These are phyloP conservation scores for Enteromius treurensis DNA, from an alignment of 2,797 vertebrate genomes.

Conservation along the genomic window DNA sequence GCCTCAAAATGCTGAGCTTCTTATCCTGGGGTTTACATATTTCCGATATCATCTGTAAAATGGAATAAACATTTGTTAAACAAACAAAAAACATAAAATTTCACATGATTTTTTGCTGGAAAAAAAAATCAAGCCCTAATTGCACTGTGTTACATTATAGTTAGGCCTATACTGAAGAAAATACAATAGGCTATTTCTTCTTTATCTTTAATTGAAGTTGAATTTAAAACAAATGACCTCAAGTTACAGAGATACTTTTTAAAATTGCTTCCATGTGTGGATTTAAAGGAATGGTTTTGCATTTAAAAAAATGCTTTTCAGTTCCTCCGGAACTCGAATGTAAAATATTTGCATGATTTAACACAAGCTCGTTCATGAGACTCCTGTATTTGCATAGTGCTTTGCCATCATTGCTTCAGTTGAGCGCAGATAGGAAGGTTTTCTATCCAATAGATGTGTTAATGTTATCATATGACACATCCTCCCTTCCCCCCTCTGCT, in stretches of 20 bases:
- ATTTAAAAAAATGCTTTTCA: slow-evolving; percentile 46
- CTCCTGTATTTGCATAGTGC: slow-evolving; percentile 57
- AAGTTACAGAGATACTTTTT: not conserved
- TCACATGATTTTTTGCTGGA: not conserved
- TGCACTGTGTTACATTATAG: not conserved
- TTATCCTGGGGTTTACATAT: slow-evolving; percentile 2
- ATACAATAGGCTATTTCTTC: not conserved
- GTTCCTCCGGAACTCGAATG: slow-evolving; percentile 45
- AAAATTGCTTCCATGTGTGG: not conserved
- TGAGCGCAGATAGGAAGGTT: slow-evolving; percentile 36
- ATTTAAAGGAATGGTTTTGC: slow-evolving; percentile 37
- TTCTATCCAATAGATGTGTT: slow-evolving; percentile 48
- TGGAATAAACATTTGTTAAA: not conserved
- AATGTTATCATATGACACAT: slow-evolving; percentile 56
- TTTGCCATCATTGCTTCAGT: slow-evolving; percentile 35
- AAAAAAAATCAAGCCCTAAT: not conserved
- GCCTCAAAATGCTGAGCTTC: not conserved
- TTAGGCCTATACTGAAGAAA: not conserved
- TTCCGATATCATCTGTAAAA: not conserved
- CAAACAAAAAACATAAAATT: not conserved
- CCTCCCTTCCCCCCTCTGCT: slow-evolving; percentile 18
- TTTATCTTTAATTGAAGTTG: not conserved
- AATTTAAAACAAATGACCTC: not conserved
- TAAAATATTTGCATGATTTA: slow-evolving; percentile 61
- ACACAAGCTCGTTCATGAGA: slow-evolving; percentile 49